Percentiles rank a stretch among this genome's conserved stretches.
These are phyloP conservation scores for Dicrurus megarhynchus DNA, from an alignment of 2,113 vertebrate genomes.

Conservation along the genomic window DNA sequence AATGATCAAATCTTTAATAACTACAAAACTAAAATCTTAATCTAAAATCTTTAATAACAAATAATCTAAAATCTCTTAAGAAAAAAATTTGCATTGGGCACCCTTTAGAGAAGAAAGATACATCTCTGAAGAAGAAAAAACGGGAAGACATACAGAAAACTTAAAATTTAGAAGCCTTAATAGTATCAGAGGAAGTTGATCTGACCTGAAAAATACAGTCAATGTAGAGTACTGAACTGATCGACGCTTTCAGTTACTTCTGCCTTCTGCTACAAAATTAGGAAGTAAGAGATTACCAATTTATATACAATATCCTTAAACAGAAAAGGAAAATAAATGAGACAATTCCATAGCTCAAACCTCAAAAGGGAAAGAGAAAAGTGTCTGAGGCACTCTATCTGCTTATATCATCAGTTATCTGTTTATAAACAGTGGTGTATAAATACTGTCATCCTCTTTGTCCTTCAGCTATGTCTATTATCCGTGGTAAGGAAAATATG, in stretches of 20 bases:
- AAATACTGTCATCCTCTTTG: background rate
- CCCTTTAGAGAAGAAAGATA: background rate
- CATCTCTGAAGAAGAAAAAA: background rate
- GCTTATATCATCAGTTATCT: background rate
- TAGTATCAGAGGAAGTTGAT: background rate
- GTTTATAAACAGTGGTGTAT: background rate
- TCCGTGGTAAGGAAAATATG: background rate
- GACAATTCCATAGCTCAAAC: background rate
- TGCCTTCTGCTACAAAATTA: background rate
- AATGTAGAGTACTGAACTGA: background rate
- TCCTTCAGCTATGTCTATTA: background rate
- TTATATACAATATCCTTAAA: background rate
- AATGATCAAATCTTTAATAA: slow-evolving; percentile 59
- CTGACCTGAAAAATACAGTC: background rate
- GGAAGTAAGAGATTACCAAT: background rate
- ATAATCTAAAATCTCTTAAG: slow-evolving; percentile 24
- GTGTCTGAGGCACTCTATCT: background rate
- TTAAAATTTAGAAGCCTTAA: background rate
- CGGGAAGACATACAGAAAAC: background rate
- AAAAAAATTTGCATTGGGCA: background rate
- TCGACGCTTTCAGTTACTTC: background rate
- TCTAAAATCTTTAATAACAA: slow-evolving; percentile 62
- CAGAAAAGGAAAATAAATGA: background rate
- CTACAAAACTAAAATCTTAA: slow-evolving; percentile 28
- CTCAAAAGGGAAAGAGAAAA: background rate